Evolutionary conservation across 1,140 invertebrate species (phyloP), one percentile per base, ranked within the genome.

Genomic region (Bombus sylvicola): DNA sequence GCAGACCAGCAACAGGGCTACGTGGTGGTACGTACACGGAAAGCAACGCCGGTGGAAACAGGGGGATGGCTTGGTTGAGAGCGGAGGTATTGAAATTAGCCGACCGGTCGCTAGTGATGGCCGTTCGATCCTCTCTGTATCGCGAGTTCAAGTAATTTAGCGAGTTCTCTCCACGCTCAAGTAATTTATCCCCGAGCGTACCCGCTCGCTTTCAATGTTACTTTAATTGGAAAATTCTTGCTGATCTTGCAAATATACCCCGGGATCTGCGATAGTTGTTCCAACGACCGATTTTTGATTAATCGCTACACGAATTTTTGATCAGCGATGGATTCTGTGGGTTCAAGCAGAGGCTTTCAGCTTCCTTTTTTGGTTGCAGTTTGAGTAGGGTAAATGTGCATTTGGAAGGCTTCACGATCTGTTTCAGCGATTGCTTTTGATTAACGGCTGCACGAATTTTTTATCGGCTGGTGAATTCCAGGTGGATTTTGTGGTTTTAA

Each of bases 81-180:
- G 82, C 81, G 84, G 90, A 89, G 92, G 90, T 92, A 93, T 93
- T 93, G 92, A 93, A 93, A 93, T 93, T 92, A 93, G 92, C 89
- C 89, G 85, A 89, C 83, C 86, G 86, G 86, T 86, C 85, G 86
- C 82, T 79, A 79, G 72, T 88, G 83, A 85, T 85, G 83, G 83
- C 83, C 83, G 68, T 85, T 85, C 83, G 66, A 85, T 80, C 71
- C 83, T 80, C 83, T 64, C 74, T 78, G 83, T 85, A 77, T 73
- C 83, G 77, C 83, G 83, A 85, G 83, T 85, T 85, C 83, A 78
- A 85, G 83, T 78, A 85, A 85, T 85, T 85, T 85, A 59, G 31
- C 73, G 53, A 73, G 68, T 78, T 64, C 75, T 77, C 64, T 39
- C 34, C 62, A 64, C 74, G 81, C 37, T 85, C 77, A 85, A 85